These are phyloP conservation scores for Phylloscopus collybita DNA, from an alignment of 2,797 vertebrate species.

Conservation along the genomic window DNA sequence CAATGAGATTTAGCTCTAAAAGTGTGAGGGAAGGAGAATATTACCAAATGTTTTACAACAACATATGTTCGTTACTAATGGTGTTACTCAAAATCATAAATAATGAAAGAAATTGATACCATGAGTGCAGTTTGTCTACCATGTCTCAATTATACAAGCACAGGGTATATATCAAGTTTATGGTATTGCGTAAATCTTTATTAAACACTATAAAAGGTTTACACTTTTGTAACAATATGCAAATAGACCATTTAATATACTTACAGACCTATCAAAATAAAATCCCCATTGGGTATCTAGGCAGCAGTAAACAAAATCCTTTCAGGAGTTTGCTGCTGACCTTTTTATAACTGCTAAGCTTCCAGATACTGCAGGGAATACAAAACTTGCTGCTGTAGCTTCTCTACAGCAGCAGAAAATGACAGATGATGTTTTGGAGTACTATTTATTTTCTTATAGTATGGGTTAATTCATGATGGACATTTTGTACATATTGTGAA, in stretches of 20 bases:
- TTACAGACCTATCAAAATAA: constrained; percentile 40
- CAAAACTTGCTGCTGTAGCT: not conserved
- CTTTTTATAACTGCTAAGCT: not conserved
- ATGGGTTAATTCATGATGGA: not conserved
- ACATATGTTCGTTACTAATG: not conserved
- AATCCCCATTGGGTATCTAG: not conserved
- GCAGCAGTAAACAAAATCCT: constrained; percentile 14
- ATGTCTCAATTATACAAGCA: constrained; percentile 31
- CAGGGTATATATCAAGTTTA: constrained; percentile 36
- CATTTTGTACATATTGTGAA: not conserved
- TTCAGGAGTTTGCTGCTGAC: not conserved
- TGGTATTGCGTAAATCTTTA: constrained; percentile 43
- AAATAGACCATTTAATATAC: constrained; percentile 62
- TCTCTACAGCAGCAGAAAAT: not conserved
- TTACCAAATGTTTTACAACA: constrained; percentile 23
- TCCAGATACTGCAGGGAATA: not conserved
- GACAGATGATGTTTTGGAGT: not conserved
- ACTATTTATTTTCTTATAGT: not conserved
- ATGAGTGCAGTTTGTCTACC: constrained; percentile 5
- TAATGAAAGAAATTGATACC: constrained; percentile 35
- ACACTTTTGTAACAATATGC: constrained; percentile 50
- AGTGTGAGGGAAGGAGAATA: not conserved
- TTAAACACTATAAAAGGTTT: constrained; percentile 59
- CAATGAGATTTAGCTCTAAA: not conserved
- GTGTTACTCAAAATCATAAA: constrained; percentile 45